Conservation (phyloP, 2,113 vertebrate genomes). For the Urocolius indicus region DNA sequence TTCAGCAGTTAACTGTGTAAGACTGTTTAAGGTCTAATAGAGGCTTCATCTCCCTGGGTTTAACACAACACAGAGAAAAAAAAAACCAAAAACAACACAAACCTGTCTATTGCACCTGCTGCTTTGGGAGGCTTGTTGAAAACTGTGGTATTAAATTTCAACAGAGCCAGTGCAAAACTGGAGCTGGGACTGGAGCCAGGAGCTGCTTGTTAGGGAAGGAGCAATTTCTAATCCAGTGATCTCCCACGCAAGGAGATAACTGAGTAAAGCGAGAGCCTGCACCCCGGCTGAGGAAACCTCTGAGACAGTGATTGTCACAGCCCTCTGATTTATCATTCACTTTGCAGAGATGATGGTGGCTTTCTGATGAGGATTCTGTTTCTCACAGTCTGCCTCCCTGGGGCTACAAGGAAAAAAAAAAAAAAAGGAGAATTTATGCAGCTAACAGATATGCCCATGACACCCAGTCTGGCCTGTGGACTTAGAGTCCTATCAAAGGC, state of each 20-base stretch:
- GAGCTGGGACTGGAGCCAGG: background rate
- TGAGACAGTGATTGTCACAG: background rate
- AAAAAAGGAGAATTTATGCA: background rate
- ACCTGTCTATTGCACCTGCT: conserved; percentile 7
- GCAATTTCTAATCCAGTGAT: background rate
- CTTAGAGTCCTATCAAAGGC: background rate
- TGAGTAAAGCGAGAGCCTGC: background rate
- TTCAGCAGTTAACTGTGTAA: background rate
- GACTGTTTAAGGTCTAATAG: background rate
- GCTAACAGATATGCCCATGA: background rate
- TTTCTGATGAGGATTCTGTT: background rate
- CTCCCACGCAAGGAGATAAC: background rate
- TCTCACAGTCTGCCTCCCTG: background rate
- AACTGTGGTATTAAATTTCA: conserved; percentile 33
- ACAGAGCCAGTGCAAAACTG: background rate
- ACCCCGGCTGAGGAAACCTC: background rate
- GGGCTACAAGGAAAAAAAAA: background rate
- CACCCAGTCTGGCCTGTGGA: background rate
- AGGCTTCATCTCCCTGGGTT: background rate
- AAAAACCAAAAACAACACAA: no score
- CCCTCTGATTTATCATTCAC: background rate
- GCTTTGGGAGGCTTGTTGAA: background rate
- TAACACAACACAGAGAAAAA: background rate
- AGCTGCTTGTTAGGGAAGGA: background rate
- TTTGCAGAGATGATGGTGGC: background rate